These are phyloP conservation scores for Cephus pygmeus DNA, from an alignment of 2,888 invertebrate species.

Conservation along the genomic window DNA sequence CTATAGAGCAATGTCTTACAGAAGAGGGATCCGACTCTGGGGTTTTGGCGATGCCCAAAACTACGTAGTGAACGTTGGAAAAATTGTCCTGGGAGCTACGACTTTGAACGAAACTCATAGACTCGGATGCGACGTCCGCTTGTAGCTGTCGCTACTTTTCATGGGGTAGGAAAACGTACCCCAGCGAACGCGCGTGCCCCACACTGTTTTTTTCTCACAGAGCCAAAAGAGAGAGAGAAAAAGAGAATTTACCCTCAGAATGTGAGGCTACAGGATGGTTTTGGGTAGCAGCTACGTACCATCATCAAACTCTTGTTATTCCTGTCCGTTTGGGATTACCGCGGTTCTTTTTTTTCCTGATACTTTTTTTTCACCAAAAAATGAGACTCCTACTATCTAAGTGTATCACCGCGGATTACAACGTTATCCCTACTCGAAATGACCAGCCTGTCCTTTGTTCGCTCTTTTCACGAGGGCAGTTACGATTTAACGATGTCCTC, in stretches of 20 bases:
- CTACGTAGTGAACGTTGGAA: too few relatives aligned
- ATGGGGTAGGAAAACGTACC: constrained; percentile 41
- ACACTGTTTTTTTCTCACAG: constrained; percentile 35
- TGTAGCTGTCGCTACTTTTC: constrained; percentile 31
- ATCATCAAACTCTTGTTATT: constrained; percentile 64
- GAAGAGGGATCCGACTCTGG: too few relatives aligned
- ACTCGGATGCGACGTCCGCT: constrained; percentile 9
- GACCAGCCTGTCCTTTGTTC: constrained; percentile 42
- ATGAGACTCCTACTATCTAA: constrained; percentile 47
- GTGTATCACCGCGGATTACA: constrained; percentile 62
- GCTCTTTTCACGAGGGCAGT: constrained; percentile 10
- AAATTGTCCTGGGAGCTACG: too few relatives aligned
- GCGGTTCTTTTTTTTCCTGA: constrained; percentile 45
- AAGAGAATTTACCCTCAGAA: constrained; percentile 18
- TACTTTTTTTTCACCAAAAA: constrained; percentile 37
- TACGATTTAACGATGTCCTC: too few relatives aligned
- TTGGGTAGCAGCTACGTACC: constrained; percentile 44
- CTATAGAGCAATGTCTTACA: too few relatives aligned
- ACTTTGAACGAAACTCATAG: too few relatives aligned
- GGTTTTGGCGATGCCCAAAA: too few relatives aligned
- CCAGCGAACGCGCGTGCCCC: constrained; percentile 51
- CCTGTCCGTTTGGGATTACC: constrained; percentile 60
- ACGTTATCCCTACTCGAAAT: constrained; percentile 52
- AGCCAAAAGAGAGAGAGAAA: constrained; percentile 10
- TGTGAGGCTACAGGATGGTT: constrained; percentile 42